Conservation (phyloP, 2,113 vertebrate species). For the Cyphomyrus discorhynchus region DNA sequence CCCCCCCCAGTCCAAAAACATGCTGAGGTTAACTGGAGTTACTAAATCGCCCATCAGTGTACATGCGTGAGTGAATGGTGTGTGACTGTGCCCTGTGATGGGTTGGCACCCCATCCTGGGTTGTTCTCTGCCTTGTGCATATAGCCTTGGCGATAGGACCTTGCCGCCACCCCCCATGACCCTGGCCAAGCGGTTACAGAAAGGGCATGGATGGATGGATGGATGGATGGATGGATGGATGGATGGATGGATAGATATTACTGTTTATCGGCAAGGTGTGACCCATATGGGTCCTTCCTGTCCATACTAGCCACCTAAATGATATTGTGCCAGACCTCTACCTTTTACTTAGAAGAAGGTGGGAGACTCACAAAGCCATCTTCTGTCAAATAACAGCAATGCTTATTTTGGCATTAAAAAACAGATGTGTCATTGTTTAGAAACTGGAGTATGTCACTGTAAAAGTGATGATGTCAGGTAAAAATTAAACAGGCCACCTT, state of each 20-base stretch:
- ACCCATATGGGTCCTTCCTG: neutral
- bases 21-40: neutral
- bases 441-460: neutral
- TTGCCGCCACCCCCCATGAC: neutral
- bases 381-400: neutral
- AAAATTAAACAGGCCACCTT: neutral
- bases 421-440: neutral
- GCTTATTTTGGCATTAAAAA: neutral
- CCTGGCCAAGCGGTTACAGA: neutral
- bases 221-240: neutral
- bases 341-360: neutral
- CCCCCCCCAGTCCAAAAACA: neutral
- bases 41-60: neutral
- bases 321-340: neutral
- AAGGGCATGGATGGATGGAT: neutral
- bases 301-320: neutral
- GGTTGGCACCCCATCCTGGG: neutral
- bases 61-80: neutral
- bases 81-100: too few species aligned
- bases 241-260: neutral
- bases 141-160: neutral
- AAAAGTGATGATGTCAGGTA: neutral
- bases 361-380: neutral
- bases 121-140: neutral
- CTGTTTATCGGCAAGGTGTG: neutral